Conservation (phyloP, 2,888 invertebrate genomes). For the Drosophila pseudotalamancana region DNA sequence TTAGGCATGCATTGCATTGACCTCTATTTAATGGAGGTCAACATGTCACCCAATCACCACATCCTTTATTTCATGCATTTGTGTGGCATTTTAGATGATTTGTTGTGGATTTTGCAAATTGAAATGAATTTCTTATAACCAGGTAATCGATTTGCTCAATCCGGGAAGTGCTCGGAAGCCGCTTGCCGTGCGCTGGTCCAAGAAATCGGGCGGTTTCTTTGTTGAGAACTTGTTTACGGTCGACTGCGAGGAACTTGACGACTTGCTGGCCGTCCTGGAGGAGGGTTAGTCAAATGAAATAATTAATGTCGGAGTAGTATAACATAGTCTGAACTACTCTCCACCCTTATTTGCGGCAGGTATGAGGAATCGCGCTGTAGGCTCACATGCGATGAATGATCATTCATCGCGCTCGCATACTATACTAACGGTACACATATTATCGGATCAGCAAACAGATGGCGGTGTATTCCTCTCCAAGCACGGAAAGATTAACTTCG, state of each 20-base stretch:
- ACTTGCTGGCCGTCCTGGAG: conserved; percentile 95
- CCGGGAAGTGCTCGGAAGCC: conserved; percentile 91
- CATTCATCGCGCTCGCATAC: conserved; percentile 95
- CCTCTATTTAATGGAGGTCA: conserved; percentile 56
- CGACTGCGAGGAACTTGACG: conserved; percentile 96
- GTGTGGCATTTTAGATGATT: conserved; percentile 73
- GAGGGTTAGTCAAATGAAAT: conserved; percentile 88
- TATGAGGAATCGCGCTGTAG: conserved; percentile 94
- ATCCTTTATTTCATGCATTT: conserved; percentile 1
- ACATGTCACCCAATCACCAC: conserved; percentile 1
- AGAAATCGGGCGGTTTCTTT: conserved; percentile 96
- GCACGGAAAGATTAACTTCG: conserved; percentile 97
- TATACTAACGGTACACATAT: conserved; percentile 93
- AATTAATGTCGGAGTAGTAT: background rate
- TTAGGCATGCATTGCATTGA: conserved; percentile 59
- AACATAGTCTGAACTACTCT: too few relatives aligned
- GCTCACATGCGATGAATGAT: conserved; percentile 96
- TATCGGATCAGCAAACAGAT: conserved; percentile 92
- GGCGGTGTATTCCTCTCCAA: conserved; percentile 94
- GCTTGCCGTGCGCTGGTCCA: conserved; percentile 96
- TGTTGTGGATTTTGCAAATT: conserved; percentile 66
- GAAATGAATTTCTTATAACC: conserved; percentile 64
- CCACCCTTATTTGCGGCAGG: conserved; percentile 86
- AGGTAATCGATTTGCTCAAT: conserved; percentile 97
- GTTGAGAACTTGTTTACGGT: conserved; percentile 98